Base-by-base conservation (phyloP, 2,888 invertebrate species). In the Drosophila merina region DNA sequence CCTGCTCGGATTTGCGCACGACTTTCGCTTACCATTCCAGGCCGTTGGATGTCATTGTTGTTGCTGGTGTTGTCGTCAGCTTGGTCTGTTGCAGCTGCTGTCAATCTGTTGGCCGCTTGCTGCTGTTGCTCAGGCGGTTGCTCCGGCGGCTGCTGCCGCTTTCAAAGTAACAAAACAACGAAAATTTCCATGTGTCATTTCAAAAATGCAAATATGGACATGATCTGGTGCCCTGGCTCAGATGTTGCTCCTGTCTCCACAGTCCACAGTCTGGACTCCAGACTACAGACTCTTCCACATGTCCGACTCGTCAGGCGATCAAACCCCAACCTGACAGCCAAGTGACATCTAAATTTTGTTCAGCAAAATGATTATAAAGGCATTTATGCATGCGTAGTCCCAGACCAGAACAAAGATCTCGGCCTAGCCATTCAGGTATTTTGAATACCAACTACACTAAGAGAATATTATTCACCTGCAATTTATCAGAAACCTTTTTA, bases 331-430 rank as follows among this genome's bases (percentile, higher is more conserved):
- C 66, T 85, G 88, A 89, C 88, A 88, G 88, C 68, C 76, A 75
- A 87, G 83, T 88, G 88, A 88, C 85, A 74, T 89, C 88, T 88
- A 89, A 89, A 89, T 88, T 88, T 83, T 77, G 80, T 76, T 75
- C 83, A 79, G 74, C 77, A 58, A 85, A 87, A 85, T 83, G 86
- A 87, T 87, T 87, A 87, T 87, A 77, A 77, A 83, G 79, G 86
- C 83, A 83, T 83, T 87, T 83, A 84, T 84, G 86, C 86, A 84
- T 88, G 86, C 88, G 82, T 84, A 76, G 78, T 72, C 55, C 33
- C 44, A 31, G 36, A 6, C 36, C 72, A 63, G 57, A 57, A 44
- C 28, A 26, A 49, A 57, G 56, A 33, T 47, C 51, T 38, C 47
- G 14, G 38, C 45, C 72, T 72, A 70, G 72, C 62, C 40, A 71